Percentiles rank a stretch among this genome's conserved stretches.
These are phyloP conservation scores for Vombatus ursinus DNA, from an alignment of 2,113 vertebrate species.

Conservation along the genomic window DNA sequence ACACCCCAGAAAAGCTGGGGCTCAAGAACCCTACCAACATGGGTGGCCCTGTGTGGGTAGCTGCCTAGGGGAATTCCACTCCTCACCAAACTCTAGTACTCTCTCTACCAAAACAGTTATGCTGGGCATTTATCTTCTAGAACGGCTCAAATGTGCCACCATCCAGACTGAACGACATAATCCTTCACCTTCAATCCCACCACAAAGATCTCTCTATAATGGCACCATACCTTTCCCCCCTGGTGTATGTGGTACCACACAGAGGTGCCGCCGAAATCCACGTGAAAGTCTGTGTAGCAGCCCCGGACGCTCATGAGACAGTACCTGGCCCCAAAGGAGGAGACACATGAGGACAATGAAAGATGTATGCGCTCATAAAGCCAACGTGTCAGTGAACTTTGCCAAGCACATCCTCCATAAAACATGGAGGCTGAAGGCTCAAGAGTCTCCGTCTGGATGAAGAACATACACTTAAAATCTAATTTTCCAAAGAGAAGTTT, in stretches of 20 bases:
- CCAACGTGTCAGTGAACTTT: not conserved
- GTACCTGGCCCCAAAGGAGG: constrained; percentile 85
- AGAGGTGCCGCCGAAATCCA: constrained; percentile 98
- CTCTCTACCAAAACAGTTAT: not conserved
- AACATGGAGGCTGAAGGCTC: not conserved
- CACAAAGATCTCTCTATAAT: not conserved
- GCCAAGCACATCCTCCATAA: not conserved
- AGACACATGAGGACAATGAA: constrained; percentile 51
- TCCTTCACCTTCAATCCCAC: constrained; percentile 29
- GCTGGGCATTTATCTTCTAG: constrained; percentile 20
- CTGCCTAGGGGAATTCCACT: constrained; percentile 12
- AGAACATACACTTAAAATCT: not conserved
- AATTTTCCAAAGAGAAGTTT: not conserved
- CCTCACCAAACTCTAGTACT: constrained; percentile 5
- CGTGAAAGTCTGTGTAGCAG: constrained; percentile 99
- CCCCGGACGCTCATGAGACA: constrained; percentile 99
- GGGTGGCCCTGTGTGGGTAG: not conserved
- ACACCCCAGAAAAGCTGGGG: not conserved
- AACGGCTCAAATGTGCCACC: constrained; percentile 25
- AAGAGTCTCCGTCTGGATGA: not conserved
- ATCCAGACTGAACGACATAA: constrained; percentile 34
- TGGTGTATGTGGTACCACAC: constrained; percentile 99
- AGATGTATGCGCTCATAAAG: not conserved
- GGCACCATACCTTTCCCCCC: constrained; percentile 92
- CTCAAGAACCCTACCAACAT: not conserved